Percentiles rank a stretch among this genome's conserved stretches.
Evolutionary conservation across 1,140 invertebrate species (phyloP).

Genomic region (Drosophila ambigua): DNA sequence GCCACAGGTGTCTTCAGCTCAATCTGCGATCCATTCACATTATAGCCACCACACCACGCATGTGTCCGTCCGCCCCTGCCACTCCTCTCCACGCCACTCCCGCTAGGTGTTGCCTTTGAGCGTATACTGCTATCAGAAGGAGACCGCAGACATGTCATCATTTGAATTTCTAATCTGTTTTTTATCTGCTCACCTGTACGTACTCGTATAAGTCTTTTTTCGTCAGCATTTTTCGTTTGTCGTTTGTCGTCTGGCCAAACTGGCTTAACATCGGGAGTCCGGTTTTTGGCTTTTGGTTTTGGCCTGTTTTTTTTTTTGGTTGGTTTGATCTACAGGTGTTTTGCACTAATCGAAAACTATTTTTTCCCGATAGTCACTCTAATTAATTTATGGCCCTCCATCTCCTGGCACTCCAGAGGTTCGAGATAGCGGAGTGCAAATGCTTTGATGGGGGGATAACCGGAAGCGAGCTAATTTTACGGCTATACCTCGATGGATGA

Average conservation of each 20-base stretch:
- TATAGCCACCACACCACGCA: conserved; percentile 46
- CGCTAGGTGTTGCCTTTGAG: conserved; percentile 14
- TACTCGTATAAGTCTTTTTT: conserved; percentile 37
- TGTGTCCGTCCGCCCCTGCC: not conserved
- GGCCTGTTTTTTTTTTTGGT: conserved; percentile 4
- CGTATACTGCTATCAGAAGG: conserved; percentile 39
- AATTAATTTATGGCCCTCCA: conserved; percentile 70
- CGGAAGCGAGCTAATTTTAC: conserved; percentile 16
- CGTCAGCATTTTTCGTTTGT: conserved; percentile 11
- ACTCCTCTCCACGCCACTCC: not conserved
- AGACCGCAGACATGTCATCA: conserved; percentile 59
- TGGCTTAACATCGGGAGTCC: conserved; percentile 61
- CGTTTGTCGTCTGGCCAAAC: conserved; percentile 61
- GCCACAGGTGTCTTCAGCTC: conserved; percentile 50
- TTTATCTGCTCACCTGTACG: conserved; percentile 54
- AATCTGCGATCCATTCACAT: conserved; percentile 53
- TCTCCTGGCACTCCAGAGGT: conserved; percentile 42
- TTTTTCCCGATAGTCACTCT: conserved; percentile 64
- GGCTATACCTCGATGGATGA: not conserved
- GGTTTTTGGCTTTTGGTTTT: conserved; percentile 27
- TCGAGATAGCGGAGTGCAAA: conserved; percentile 23
- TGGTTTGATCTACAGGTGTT: conserved; percentile 71
- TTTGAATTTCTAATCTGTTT: conserved; percentile 82
- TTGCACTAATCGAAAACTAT: conserved; percentile 75
- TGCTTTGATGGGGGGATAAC: not conserved